Percentiles rank a stretch among this genome's conserved stretches.
phyloP scores from a whole-genome alignment of 1,140 invertebrate genomes.

The Pristionchus pacificus region DNA sequence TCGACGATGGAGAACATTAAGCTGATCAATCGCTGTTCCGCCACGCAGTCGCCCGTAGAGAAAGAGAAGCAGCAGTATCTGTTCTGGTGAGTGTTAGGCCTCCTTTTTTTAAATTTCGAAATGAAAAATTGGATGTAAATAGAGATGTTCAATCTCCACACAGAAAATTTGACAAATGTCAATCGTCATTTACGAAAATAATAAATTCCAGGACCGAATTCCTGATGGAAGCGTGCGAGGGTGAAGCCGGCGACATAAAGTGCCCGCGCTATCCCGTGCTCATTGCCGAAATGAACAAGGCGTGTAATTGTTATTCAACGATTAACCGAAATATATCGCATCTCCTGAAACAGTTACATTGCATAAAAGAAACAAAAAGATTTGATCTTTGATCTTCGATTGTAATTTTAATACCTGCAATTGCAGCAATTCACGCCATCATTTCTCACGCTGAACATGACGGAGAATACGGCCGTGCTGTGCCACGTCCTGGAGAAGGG shows the following conservation, averaged over 20 bases:
- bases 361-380: too few relatives aligned
- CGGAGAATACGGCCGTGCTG: conserved; percentile 50
- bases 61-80: conserved; percentile 57
- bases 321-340: too few relatives aligned
- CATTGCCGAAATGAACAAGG: conserved; percentile 80
- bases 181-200: too few relatives aligned
- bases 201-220: conserved; percentile 81
- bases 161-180: too few relatives aligned
- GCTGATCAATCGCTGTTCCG: conserved; percentile 73
- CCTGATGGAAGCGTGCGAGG: conserved; percentile 85
- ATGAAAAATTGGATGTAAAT: too few relatives aligned
- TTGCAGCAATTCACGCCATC: conserved; percentile 52
- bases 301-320: conserved; percentile 63
- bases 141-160: too few relatives aligned
- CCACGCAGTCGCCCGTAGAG: conserved; percentile 56
- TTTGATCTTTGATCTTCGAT: too few relatives aligned
- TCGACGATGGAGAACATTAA: conserved; percentile 96
- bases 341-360: too few relatives aligned
- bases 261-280: conserved; percentile 62
- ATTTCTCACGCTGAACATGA: conserved; percentile 49
- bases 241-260: conserved; percentile 69
- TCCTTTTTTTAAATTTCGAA: not conserved
- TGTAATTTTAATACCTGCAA: too few relatives aligned
- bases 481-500: conserved; percentile 55
- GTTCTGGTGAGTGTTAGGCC: conserved; percentile 70